Conservation (phyloP, 2,113 vertebrate genomes). For the Naja naja region DNA sequence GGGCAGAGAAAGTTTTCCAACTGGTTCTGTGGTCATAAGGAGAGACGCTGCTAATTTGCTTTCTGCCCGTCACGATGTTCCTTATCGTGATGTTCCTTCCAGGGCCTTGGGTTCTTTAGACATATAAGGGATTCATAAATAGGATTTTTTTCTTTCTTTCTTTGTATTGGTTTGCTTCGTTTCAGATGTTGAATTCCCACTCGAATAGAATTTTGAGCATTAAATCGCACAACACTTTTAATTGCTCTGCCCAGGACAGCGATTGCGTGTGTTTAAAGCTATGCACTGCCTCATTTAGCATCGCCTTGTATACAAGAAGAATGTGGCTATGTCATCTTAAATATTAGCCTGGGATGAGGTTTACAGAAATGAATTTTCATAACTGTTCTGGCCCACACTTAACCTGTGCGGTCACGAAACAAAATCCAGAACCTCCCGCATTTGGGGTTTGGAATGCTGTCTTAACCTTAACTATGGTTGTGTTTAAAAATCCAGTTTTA, state of each 20-base stretch:
- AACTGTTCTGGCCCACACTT: background rate
- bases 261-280: background rate
- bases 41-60: background rate
- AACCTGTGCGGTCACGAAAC: background rate
- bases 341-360: background rate
- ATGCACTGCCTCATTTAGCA: background rate
- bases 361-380: background rate
- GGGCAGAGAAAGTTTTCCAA: background rate
- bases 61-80: background rate
- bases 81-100: background rate
- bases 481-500: background rate
- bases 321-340: background rate
- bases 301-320: background rate
- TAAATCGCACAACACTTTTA: background rate
- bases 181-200: background rate
- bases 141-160: background rate
- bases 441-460: background rate
- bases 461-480: background rate
- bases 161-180: constrained; percentile 4
- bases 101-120: background rate
- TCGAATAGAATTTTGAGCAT: background rate
- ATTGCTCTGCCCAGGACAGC: background rate
- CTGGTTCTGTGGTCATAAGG: background rate
- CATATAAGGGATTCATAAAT: background rate
- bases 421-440: background rate